Percentiles rank a stretch among this genome's conserved stretches.
Conservation (phyloP, 2,113 vertebrate species). For the Halichoeres trimaculatus region DNA sequence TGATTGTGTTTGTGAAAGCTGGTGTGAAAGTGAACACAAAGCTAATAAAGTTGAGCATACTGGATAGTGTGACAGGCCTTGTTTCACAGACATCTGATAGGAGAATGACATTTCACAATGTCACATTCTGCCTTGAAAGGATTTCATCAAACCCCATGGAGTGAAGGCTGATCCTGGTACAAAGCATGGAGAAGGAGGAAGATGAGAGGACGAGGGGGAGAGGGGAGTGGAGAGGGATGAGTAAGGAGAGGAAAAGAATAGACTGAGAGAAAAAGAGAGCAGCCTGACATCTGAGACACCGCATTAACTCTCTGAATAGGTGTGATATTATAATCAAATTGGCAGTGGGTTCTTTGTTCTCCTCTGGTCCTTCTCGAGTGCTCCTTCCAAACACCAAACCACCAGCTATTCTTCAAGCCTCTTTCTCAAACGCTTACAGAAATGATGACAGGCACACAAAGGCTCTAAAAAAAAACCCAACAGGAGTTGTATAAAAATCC, state of each 20-base stretch:
- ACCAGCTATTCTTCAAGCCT: slow-evolving; percentile 55
- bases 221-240: slow-evolving; percentile 13
- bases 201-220: background rate
- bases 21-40: slow-evolving; percentile 39
- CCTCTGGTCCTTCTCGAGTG: slow-evolving; percentile 42
- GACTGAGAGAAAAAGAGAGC: slow-evolving; percentile 21
- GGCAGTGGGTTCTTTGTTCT: slow-evolving; percentile 69
- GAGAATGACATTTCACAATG: slow-evolving; percentile 58
- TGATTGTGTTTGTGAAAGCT: slow-evolving; percentile 25
- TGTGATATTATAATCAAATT: slow-evolving; percentile 76
- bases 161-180: slow-evolving; percentile 46
- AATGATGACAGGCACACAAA: slow-evolving; percentile 68
- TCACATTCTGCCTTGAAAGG: slow-evolving; percentile 59
- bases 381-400: slow-evolving; percentile 40
- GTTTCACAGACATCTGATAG: slow-evolving; percentile 55
- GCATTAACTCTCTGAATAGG: slow-evolving; percentile 68
- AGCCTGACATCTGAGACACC: slow-evolving; percentile 49
- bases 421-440: slow-evolving; percentile 67
- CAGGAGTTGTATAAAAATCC: slow-evolving; percentile 39
- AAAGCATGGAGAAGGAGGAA: slow-evolving; percentile 41
- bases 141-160: slow-evolving; percentile 60
- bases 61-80: slow-evolving; percentile 34
- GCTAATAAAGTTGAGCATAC: slow-evolving; percentile 50
- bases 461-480: slow-evolving; percentile 19
- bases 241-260: slow-evolving; percentile 20